Percentiles rank a stretch among this genome's conserved stretches.
Conservation (phyloP, 2,113 vertebrate species). For the Chloropsis hardwickii region DNA sequence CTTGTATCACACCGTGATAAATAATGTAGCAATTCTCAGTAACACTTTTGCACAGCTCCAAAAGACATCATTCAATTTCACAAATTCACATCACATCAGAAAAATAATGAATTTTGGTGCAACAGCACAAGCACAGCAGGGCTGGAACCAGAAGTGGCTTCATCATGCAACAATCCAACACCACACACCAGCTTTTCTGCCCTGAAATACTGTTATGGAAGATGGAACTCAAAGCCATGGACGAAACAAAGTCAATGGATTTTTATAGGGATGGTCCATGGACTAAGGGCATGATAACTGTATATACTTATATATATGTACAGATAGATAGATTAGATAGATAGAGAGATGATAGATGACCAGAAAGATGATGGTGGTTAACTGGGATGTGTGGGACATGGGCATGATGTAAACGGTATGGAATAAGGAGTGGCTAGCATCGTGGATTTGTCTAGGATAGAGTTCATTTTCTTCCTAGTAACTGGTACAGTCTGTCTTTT, state of each 20-base stretch:
- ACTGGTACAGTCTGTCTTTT: neutral
- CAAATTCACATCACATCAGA: neutral
- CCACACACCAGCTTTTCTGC: neutral
- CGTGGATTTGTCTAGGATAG: neutral
- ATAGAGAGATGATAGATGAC: neutral
- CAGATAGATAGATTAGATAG: neutral
- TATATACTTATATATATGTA: neutral
- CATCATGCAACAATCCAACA: neutral
- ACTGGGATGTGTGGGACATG: neutral
- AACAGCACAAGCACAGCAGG: neutral
- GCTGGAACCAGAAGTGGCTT: neutral
- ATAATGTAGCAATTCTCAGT: neutral
- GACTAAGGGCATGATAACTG: neutral
- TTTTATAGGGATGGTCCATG: neutral
- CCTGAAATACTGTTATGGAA: neutral
- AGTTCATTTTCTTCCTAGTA: neutral
- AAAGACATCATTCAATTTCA: neutral
- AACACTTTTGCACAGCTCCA: neutral
- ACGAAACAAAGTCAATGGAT: neutral
- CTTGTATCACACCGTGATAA: neutral
- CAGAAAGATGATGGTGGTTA: neutral
- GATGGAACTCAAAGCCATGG: neutral
- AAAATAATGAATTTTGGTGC: neutral
- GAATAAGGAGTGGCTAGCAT: neutral
- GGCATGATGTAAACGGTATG: neutral